Evolutionary conservation across 2,797 vertebrate species (phyloP), one percentile per base, ranked within the genome.

Genomic region (Merluccius polli): DNA sequence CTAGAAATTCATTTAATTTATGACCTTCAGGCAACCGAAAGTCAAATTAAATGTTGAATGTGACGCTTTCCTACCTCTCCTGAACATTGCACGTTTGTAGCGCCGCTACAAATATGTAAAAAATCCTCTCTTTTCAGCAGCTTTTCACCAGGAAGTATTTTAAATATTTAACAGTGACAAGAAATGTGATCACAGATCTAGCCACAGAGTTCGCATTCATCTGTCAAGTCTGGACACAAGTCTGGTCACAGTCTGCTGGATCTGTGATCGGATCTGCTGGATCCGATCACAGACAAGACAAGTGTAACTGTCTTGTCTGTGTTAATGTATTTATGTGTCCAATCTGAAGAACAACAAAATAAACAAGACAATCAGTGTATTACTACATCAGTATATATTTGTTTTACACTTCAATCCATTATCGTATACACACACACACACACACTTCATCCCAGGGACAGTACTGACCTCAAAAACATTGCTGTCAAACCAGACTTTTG

Each of bases 401-500:
- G 7, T 52, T 52, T 52, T 63, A 63, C 10, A 1, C 52, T 24
- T 24, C n/a, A 63, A 27, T 24, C 18, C 52, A 21, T n/a, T n/a
- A 52, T n/a, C 6, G 18, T 52, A 72, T 72, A 77, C 31, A 71
- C 59, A 35, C 27, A 48, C 6, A 10, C 16, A 11, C 67, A 33
- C 4, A 44, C 15, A n/a, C 71, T 73, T 44, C 4, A 30, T 72
- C 69, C 79, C 73, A 70, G 63, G 73, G 35, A 48, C 44, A 77
- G 74, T 36, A 8, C n/a, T 75, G 75, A 74, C 78, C 77, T 74
- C 77, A 72, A 36, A 81, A 76, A 71, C 79, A 86, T 86, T 86
- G 79, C 75, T 79, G 75, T 71, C 79, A 82, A 86, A 71, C 81
- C 87, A 82, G 74, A 82, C 81, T 68, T 79, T 77, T 85, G n/a